A percentile compares a stretch with the other conserved stretches of the same genome.
phyloP scores from a whole-genome alignment of 2,797 vertebrate species.

The Sebastes matsubarae region DNA sequence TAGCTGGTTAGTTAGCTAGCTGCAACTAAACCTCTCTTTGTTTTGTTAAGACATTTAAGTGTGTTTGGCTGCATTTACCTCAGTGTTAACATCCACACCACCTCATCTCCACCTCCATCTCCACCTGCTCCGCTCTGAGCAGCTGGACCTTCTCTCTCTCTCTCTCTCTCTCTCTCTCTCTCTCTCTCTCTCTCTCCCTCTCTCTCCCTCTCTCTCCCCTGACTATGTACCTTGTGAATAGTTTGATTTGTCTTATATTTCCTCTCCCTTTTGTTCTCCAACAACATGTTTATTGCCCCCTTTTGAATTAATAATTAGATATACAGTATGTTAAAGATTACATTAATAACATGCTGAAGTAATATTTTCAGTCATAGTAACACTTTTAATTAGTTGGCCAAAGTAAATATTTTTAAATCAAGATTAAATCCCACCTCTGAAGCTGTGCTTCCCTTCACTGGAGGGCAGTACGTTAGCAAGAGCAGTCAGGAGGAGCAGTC shows the following conservation, averaged over 20 bases:
- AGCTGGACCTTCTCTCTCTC: no score
- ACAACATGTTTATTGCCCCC: background rate
- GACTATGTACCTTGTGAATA: background rate
- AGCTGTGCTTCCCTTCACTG: slow-evolving; percentile 4
- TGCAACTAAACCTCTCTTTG: background rate
- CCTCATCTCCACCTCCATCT: no score
- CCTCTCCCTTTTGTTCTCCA: background rate
- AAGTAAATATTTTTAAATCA: background rate
- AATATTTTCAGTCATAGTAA: background rate
- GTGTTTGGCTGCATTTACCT: no score
- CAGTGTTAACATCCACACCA: no score
- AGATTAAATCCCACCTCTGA: background rate
- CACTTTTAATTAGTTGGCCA: background rate
- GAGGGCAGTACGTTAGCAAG: background rate
- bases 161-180: no score
- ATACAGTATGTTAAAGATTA: background rate
- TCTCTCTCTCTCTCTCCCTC: no score
- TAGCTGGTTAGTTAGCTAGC: no score
- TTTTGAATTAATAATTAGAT: background rate
- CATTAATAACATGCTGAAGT: background rate
- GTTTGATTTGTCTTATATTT: background rate
- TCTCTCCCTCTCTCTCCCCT: no score
- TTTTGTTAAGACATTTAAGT: background rate
- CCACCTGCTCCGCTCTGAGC: no score
- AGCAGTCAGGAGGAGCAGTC: no score